A percentile compares a stretch with the other conserved stretches of the same genome.
Conservation (phyloP, 2,797 vertebrate genomes). For the Halcyon smyrnensis region DNA sequence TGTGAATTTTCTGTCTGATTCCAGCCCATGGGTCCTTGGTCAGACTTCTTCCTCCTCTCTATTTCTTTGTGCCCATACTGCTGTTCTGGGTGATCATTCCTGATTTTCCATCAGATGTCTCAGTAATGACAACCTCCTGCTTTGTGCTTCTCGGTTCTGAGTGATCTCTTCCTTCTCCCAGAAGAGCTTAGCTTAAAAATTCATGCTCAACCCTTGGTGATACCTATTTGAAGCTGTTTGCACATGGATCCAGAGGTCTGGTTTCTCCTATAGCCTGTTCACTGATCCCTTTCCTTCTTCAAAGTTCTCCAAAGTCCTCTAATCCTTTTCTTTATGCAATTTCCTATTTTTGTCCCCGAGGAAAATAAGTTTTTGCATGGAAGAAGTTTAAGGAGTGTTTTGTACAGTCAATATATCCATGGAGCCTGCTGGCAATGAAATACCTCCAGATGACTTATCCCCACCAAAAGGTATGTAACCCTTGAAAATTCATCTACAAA, state of each 20-base stretch:
- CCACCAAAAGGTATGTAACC: not conserved
- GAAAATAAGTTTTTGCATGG: not conserved
- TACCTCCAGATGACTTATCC: not conserved
- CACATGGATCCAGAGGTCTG: not conserved
- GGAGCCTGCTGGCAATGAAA: not conserved
- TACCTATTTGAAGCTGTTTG: not conserved
- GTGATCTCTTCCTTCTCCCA: not conserved
- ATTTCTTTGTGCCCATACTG: not conserved
- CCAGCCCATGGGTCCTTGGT: not conserved
- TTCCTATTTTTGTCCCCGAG: not conserved
- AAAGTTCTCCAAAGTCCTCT: not conserved
- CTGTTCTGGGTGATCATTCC: not conserved
- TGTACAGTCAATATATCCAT: not conserved
- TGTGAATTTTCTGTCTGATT: fast-evolving
- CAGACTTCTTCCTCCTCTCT: fast-evolving
- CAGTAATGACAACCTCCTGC: not conserved
- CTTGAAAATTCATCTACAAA: not conserved
- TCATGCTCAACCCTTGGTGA: not conserved
- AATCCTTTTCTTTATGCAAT: not conserved
- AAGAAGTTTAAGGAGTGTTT: not conserved
- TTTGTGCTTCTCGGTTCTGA: not conserved
- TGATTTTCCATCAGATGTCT: not conserved
- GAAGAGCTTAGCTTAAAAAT: not conserved
- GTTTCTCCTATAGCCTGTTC: not conserved
- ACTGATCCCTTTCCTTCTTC: not conserved